These are phyloP conservation scores for Datnioides undecimradiatus DNA, from an alignment of 2,113 vertebrate species.

Conservation along the genomic window DNA sequence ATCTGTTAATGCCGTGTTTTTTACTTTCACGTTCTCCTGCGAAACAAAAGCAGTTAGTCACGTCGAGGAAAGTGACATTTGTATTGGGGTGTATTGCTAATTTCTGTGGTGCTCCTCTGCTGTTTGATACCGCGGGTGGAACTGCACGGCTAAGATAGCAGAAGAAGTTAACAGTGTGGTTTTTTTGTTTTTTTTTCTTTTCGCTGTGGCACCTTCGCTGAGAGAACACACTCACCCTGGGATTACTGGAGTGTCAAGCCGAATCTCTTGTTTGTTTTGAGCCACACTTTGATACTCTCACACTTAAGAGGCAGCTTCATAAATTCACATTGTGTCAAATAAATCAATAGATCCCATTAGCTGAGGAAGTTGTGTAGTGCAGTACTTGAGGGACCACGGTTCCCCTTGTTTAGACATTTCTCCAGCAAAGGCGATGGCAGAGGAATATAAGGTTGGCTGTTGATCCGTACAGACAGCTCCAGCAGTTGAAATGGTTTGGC, in stretches of 20 bases:
- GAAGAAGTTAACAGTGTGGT: neutral
- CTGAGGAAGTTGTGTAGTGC: conserved; percentile 71
- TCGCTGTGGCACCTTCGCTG: conserved; percentile 45
- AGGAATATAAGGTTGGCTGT: conserved; percentile 54
- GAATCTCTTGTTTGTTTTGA: conserved; percentile 79
- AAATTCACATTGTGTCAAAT: conserved; percentile 81
- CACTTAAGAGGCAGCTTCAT: conserved; percentile 77
- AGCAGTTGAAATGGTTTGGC: conserved; percentile 71
- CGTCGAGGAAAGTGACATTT: conserved; percentile 35
- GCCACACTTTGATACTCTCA: conserved; percentile 76
- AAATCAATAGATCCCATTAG: conserved; percentile 83
- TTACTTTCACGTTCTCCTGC: conserved; percentile 9
- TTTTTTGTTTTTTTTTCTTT: neutral
- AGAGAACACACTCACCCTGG: conserved; percentile 61
- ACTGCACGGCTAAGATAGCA: conserved; percentile 16
- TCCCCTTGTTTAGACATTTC: conserved; percentile 64
- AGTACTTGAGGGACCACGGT: conserved; percentile 67
- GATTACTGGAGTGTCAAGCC: conserved; percentile 70
- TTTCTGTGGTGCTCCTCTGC: conserved; percentile 23
- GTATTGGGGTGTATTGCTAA: conserved; percentile 14
- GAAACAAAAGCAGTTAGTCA: conserved; percentile 19
- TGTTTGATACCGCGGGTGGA: conserved; percentile 23
- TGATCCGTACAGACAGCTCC: conserved; percentile 74
- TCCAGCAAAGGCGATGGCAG: conserved; percentile 54
- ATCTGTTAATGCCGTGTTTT: conserved; percentile 33